These are phyloP conservation scores for Megaceryle alcyon DNA, from an alignment of 2,797 vertebrate genomes.

Conservation along the genomic window DNA sequence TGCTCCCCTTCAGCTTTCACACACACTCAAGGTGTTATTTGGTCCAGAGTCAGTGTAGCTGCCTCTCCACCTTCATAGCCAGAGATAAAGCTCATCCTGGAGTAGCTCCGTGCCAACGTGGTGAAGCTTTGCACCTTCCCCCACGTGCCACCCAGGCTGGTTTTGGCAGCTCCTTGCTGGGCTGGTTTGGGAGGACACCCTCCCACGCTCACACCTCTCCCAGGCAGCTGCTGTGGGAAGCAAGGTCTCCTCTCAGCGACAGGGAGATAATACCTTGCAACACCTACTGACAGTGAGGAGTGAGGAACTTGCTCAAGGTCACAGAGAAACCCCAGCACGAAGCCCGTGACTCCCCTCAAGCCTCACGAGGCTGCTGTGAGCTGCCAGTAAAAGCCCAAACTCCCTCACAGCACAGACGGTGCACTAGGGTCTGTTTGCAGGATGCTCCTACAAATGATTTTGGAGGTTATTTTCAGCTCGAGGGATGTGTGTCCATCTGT, in stretches of 20 bases:
- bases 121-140: not conserved
- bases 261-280: not conserved
- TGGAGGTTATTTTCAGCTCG: not conserved
- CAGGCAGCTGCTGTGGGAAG: rapidly evolving
- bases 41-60: rapidly evolving
- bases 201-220: not conserved
- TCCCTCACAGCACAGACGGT: not conserved
- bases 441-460: not conserved
- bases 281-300: too few species aligned
- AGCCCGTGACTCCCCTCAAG: not conserved
- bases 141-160: rapidly evolving
- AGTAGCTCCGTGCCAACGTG: not conserved
- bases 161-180: not conserved
- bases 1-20: not conserved
- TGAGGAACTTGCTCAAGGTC: not conserved
- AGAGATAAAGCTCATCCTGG: not conserved
- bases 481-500: rapidly evolving
- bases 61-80: not conserved
- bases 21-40: rapidly evolving
- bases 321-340: rapidly evolving
- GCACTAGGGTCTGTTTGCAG: not conserved
- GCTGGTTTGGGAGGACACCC: not conserved
- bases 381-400: not conserved
- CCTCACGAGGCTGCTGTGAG: rapidly evolving
- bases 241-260: not conserved